Evolutionary conservation across 2,888 invertebrate genomes (phyloP).

Genomic region (Hyposoter dolosus): DNA sequence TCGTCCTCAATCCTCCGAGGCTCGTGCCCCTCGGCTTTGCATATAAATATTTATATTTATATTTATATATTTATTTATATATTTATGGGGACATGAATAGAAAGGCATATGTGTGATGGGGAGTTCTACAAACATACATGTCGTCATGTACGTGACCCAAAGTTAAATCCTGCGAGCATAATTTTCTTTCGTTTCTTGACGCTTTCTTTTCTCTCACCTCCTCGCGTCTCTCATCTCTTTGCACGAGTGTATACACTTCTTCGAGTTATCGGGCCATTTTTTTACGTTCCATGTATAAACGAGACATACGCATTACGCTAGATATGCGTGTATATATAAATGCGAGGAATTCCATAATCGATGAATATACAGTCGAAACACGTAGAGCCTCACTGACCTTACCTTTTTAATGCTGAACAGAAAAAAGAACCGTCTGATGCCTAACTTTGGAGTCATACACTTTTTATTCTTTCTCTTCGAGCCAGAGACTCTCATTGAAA

Average conservation of each 20-base stretch:
- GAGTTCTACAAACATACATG: neutral
- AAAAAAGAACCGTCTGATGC: neutral
- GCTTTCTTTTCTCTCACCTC: conserved; percentile 60
- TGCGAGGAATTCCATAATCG: conserved; percentile 3
- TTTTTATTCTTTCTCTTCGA: neutral
- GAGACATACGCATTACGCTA: conserved; percentile 11
- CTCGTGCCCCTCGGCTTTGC: conserved; percentile 40
- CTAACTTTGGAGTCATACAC: conserved; percentile 3
- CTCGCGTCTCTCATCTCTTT: neutral
- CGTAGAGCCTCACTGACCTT: conserved; percentile 47
- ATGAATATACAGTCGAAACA: conserved; percentile 34
- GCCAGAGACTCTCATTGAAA: neutral
- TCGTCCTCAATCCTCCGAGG: conserved; percentile 59
- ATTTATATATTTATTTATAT: conserved; percentile 9
- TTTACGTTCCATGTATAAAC: neutral
- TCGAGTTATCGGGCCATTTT: neutral
- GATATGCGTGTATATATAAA: neutral
- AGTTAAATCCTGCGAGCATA: conserved; percentile 21
- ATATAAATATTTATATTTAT: conserved; percentile 37
- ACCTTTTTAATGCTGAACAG: conserved; percentile 5
- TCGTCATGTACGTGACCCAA: conserved; percentile 18
- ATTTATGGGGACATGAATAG: neutral
- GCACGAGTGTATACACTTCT: neutral
- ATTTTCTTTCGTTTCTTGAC: conserved; percentile 67
- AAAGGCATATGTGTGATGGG: neutral